Evolutionary conservation across 2,888 invertebrate species (phyloP).

Genomic region (Drosophila lacicola): DNA sequence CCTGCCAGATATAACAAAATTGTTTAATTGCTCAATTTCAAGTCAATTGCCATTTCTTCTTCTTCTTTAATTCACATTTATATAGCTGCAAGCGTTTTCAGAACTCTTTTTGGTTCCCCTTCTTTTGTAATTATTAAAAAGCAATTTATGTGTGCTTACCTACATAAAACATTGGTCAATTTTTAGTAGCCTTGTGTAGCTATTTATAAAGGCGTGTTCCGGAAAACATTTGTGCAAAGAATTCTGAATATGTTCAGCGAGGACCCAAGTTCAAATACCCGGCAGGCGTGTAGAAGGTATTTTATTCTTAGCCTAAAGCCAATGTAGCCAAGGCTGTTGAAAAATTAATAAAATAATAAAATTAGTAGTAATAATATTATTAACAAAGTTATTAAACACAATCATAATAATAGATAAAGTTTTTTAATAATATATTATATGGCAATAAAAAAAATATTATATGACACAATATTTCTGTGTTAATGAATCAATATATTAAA

Average conservation of each 20-base stretch:
- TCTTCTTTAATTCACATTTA: constrained; percentile 15
- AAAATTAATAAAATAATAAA: no score
- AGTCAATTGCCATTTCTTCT: constrained; percentile 51
- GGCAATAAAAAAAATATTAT: no score
- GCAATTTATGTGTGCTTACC: constrained; percentile 44
- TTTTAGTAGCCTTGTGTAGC: constrained; percentile 12
- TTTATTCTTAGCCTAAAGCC: no score
- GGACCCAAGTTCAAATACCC: no score
- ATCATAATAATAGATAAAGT: no score
- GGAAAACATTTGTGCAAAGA: constrained; percentile 8
- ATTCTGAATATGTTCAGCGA: not conserved
- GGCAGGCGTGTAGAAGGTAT: no score
- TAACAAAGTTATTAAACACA: no score
- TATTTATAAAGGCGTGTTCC: constrained; percentile 14
- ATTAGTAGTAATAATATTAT: no score
- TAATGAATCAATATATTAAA: no score
- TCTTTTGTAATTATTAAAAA: constrained; percentile 61
- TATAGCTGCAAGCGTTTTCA: constrained; percentile 54
- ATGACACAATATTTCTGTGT: no score
- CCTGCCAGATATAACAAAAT: constrained; percentile 34
- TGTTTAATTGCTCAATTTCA: constrained; percentile 65
- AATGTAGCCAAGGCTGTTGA: no score
- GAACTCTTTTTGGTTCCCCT: constrained; percentile 19
- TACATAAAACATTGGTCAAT: constrained; percentile 32
- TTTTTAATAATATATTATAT: no score